Evolutionary conservation across 2,113 vertebrate genomes (phyloP).

Genomic region (Campylorhamphus procurvoides): DNA sequence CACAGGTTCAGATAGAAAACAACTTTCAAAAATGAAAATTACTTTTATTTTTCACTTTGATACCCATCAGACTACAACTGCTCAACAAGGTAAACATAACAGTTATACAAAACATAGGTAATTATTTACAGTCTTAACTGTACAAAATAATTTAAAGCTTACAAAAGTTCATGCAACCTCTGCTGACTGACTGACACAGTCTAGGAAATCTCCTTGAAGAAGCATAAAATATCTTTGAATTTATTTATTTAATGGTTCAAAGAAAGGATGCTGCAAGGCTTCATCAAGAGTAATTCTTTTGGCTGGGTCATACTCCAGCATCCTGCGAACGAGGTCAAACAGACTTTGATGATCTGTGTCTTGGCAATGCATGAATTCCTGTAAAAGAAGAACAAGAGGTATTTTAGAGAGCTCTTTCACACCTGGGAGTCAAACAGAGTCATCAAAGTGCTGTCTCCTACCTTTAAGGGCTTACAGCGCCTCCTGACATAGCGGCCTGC

Average conservation of each 20-base stretch:
- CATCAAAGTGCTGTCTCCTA: conserved; percentile 28
- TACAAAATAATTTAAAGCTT: conserved; percentile 85
- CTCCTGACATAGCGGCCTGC: conserved; percentile 89
- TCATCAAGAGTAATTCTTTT: conserved; percentile 91
- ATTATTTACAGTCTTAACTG: conserved; percentile 79
- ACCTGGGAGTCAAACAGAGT: background rate
- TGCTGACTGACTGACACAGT: conserved; percentile 96
- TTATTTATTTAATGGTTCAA: conserved; percentile 79
- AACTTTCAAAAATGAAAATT: conserved; percentile 70
- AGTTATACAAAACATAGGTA: conserved; percentile 75
- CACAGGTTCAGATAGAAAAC: conserved; percentile 32
- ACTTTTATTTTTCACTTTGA: conserved; percentile 70
- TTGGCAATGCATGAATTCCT: conserved; percentile 92
- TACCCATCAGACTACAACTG: conserved; percentile 69
- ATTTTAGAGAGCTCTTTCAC: background rate
- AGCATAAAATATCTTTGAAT: conserved; percentile 69
- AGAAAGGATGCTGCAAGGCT: conserved; percentile 89
- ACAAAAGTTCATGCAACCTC: conserved; percentile 77
- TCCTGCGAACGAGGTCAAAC: conserved; percentile 91
- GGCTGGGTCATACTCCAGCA: conserved; percentile 91
- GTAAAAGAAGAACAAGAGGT: background rate
- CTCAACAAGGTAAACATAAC: conserved; percentile 70
- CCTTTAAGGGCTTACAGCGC: conserved; percentile 92
- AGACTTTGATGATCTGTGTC: conserved; percentile 86
- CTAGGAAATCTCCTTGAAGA: conserved; percentile 83